Conservation (phyloP, 53 echinoderm and acorn worm species). For the Holothuria scabra region DNA sequence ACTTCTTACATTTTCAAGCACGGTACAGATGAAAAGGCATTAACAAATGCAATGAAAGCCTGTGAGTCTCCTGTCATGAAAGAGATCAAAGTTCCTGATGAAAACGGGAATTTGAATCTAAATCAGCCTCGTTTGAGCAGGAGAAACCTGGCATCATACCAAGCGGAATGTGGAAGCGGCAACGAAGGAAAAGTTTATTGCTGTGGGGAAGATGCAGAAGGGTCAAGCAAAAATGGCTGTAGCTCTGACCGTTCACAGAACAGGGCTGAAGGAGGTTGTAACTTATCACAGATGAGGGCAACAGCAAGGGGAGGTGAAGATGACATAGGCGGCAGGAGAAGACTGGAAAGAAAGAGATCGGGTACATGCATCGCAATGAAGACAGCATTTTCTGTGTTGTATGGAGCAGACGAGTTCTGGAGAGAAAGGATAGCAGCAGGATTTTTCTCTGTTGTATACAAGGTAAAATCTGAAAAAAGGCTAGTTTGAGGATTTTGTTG, state of each 20-base stretch:
- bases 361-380: constrained; percentile 59
- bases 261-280: neutral
- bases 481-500: too few species aligned
- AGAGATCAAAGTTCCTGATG: constrained; percentile 7
- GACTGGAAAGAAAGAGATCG: neutral
- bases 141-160: too few species aligned
- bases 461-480: constrained; percentile 51
- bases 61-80: neutral
- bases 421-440: constrained; percentile 76
- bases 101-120: constrained; percentile 24
- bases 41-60: constrained; percentile 27
- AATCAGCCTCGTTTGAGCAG: neutral
- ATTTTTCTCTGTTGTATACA: constrained; percentile 90
- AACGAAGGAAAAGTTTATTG: too few species aligned
- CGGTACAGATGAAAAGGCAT: neutral
- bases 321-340: neutral
- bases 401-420: constrained; percentile 74
- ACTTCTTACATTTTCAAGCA: constrained; percentile 4
- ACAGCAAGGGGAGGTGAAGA: constrained; percentile 9
- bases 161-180: too few species aligned
- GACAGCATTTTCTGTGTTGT: constrained; percentile 63
- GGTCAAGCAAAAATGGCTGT: too few species aligned
- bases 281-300: constrained; percentile 11
- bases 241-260: too few species aligned
- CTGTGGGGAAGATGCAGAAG: too few species aligned